Base-by-base conservation (phyloP, 2,888 invertebrate genomes). In the Lochmaea capreae region DNA sequence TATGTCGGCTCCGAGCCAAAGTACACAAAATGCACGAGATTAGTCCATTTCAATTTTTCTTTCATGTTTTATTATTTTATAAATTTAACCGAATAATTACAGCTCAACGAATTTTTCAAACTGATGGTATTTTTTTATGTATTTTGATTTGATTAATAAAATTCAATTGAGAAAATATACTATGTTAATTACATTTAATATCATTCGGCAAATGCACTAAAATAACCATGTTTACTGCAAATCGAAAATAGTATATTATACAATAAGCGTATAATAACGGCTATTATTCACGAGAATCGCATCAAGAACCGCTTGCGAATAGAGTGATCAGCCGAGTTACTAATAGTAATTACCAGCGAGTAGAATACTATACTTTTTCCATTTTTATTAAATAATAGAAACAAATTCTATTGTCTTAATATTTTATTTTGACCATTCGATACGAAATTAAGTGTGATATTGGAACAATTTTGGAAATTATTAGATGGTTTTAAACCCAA, bases 1-100 rank as follows among this genome's bases (percentile, higher is more conserved):
- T 33, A 59, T 59, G 39, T 66, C 66, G 71, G 71, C 71, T 71
- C 61, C 4, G 49, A 39, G 71, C 71, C 71, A 71, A 66, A 71
- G 43, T 58, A 71, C 42, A 71, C 71, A 71, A 58, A 9, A 54
- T 9, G n/a, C 65, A 46, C 33, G 62, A 58, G 65, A 33, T 58
- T 42, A 43, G 65, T 33, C 57, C 12, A 33, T 33, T 63, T 54
- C 4, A 6, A n/a, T 54, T 16, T 54, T 54, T 46, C 43, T 52
- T n/a, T 52, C n/a, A 46, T 14, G 46, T 46, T 46, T 52, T n/a
- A 52, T 16, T 8, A 16, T 52, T 52, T 52, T 52, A 52, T n/a
- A 16, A 52, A 52, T 52, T 52, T 5, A 52, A 52, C 52, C 12
- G 49, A 14, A 49, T n/a, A 12, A 18, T 49, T n/a, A 14, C 49